Percentiles rank a stretch among this genome's conserved stretches.
phyloP scores from a whole-genome alignment of 2,113 vertebrate genomes.

The Puffinus mauretanicus region DNA sequence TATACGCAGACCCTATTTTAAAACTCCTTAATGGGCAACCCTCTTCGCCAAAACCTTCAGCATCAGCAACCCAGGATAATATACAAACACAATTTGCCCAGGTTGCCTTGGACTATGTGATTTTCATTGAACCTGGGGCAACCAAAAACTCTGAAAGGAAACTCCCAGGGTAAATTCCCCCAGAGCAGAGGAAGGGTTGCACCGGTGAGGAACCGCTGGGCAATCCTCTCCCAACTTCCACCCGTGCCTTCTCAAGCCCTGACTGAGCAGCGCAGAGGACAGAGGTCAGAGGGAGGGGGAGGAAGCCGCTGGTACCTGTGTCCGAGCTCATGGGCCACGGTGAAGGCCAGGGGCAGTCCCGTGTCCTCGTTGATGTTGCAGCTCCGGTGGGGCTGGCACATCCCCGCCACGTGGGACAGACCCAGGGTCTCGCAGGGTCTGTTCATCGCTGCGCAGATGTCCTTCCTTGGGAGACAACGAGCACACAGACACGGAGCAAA shows the following conservation, averaged over 20 bases:
- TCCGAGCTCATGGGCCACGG: constrained; percentile 92
- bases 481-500: constrained; percentile 18
- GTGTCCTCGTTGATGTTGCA: constrained; percentile 96
- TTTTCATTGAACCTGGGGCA: background rate
- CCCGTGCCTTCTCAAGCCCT: background rate
- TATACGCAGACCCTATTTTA: background rate
- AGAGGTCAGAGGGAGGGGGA: background rate
- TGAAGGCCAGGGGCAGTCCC: constrained; percentile 91
- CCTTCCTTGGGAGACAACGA: constrained; percentile 78
- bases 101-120: rapidly evolving
- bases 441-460: constrained; percentile 92
- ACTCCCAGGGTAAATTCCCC: background rate
- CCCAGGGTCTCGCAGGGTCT: constrained; percentile 94
- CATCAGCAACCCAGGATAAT: background rate
- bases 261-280: background rate
- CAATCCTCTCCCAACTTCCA: background rate
- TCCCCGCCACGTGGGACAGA: constrained; percentile 91
- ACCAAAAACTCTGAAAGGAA: background rate
- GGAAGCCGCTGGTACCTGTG: constrained; percentile 83
- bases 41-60: background rate
- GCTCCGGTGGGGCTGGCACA: constrained; percentile 93
- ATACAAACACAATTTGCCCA: too few species aligned
- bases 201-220: background rate
- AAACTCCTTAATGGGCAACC: background rate
- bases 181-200: background rate